A percentile compares a stretch with the other conserved stretches of the same genome.
Evolutionary conservation across 2,113 vertebrate genomes (phyloP).

Genomic region (Myotis brandtii): DNA sequence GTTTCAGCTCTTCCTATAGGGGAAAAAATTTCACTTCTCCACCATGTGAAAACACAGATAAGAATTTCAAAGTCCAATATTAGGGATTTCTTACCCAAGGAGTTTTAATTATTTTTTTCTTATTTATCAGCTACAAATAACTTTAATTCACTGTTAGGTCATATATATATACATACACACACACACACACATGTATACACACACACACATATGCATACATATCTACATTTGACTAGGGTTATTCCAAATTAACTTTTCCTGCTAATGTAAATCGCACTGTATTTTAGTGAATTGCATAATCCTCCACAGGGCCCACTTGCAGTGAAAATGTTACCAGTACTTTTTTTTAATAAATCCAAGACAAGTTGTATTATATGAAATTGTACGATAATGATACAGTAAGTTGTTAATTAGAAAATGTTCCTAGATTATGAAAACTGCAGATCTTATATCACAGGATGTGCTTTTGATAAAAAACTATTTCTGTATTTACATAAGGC

Average conservation of each 20-base stretch:
- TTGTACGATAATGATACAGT: not conserved
- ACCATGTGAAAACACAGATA: not conserved
- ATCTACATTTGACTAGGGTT: not conserved
- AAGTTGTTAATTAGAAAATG: conserved; percentile 27
- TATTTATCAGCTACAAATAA: not conserved
- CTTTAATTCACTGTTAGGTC: not conserved
- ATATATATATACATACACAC: no score
- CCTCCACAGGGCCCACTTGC: not conserved
- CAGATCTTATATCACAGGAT: not conserved
- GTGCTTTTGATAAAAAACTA: not conserved
- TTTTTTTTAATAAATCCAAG: not conserved
- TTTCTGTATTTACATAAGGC: not conserved
- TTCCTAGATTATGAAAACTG: not conserved
- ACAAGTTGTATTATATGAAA: not conserved
- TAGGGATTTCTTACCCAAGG: not conserved
- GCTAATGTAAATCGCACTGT: not conserved
- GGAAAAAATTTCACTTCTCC: not conserved
- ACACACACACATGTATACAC: no score
- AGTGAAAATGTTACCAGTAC: not conserved
- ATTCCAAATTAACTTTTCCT: not conserved
- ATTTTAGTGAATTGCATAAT: not conserved
- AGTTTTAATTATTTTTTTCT: not conserved
- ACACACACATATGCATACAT: not conserved
- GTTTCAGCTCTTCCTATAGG: not conserved
- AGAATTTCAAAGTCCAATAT: not conserved